Evolutionary conservation across 2,797 vertebrate species (phyloP).

Genomic region (Percopsis omiscomaycus): DNA sequence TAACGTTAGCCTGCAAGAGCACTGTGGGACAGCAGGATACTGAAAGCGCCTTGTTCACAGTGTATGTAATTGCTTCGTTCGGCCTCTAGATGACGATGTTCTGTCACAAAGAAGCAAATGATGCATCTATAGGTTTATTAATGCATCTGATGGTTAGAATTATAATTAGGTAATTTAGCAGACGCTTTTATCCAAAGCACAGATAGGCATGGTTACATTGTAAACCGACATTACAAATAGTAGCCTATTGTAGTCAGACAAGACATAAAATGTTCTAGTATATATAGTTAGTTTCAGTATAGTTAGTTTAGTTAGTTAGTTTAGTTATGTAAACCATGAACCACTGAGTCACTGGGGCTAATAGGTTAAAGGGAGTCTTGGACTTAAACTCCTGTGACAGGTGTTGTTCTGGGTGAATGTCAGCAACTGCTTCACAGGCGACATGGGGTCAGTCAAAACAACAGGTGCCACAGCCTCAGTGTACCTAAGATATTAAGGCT

Average conservation of each 20-base stretch:
- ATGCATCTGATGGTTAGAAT: neutral
- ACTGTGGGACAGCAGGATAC: constrained; percentile 52
- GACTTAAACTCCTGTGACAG: constrained; percentile 43
- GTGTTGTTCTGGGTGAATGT: constrained; percentile 47
- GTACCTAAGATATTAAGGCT: constrained; percentile 10
- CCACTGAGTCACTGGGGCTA: constrained; percentile 23
- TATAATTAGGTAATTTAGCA: too few species aligned
- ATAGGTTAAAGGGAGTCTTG: constrained; percentile 6
- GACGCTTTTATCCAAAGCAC: too few species aligned
- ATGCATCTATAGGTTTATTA: neutral
- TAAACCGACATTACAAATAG: too few species aligned
- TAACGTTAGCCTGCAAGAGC: constrained; percentile 46
- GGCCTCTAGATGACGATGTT: constrained; percentile 36
- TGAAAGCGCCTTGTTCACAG: neutral
- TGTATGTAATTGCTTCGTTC: neutral
- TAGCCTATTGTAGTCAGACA: too few species aligned
- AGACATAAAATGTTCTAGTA: too few species aligned
- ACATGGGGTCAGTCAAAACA: constrained; percentile 26
- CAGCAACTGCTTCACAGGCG: constrained; percentile 20
- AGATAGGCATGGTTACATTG: too few species aligned
- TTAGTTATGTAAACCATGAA: neutral
- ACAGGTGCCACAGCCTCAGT: constrained; percentile 30
- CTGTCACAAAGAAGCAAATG: neutral
- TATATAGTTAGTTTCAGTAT: too few species aligned
- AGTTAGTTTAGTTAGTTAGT: too few species aligned